Percentiles rank a stretch among this genome's conserved stretches.
phyloP scores from a whole-genome alignment of 2,888 invertebrate genomes.

The Cheiracanthium punctorium region DNA sequence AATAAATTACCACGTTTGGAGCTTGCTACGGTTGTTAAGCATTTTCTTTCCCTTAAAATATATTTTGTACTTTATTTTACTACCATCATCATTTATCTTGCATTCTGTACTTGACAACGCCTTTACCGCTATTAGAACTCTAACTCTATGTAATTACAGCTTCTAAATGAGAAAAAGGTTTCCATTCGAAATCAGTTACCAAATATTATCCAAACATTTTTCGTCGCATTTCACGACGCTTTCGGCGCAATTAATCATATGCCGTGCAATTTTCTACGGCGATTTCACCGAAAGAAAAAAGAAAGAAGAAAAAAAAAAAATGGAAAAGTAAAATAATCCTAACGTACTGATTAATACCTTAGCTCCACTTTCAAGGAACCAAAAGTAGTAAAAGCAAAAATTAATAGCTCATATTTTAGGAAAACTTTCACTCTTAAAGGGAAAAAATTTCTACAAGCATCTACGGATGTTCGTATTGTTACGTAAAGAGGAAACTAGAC shows the following conservation, averaged over 20 bases:
- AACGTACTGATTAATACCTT: not conserved
- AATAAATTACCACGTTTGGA: too few relatives aligned
- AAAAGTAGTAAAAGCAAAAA: not conserved
- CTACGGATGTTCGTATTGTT: slow-evolving; percentile 38
- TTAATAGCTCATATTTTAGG: not conserved
- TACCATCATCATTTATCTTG: not conserved
- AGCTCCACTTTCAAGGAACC: not conserved
- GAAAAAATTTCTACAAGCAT: slow-evolving; percentile 12
- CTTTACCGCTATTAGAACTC: not conserved
- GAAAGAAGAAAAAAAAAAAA: too few relatives aligned
- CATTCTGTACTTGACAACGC: not conserved
- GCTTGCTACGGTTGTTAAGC: too few relatives aligned
- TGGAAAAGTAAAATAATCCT: too few relatives aligned
- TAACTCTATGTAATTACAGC: not conserved
- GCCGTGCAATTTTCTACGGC: not conserved
- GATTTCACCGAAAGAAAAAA: not conserved
- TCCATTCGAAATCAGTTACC: not conserved
- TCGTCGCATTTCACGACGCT: not conserved
- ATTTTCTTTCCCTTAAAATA: too few relatives aligned
- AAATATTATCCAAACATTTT: not conserved
- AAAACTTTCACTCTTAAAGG: not conserved
- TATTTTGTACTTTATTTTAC: too few relatives aligned
- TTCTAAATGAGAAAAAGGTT: not conserved
- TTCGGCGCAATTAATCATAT: not conserved
- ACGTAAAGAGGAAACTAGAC: slow-evolving; percentile 27